phyloP scores from a whole-genome alignment of 2,797 vertebrate species.

The Phoeniculus purpureus region DNA sequence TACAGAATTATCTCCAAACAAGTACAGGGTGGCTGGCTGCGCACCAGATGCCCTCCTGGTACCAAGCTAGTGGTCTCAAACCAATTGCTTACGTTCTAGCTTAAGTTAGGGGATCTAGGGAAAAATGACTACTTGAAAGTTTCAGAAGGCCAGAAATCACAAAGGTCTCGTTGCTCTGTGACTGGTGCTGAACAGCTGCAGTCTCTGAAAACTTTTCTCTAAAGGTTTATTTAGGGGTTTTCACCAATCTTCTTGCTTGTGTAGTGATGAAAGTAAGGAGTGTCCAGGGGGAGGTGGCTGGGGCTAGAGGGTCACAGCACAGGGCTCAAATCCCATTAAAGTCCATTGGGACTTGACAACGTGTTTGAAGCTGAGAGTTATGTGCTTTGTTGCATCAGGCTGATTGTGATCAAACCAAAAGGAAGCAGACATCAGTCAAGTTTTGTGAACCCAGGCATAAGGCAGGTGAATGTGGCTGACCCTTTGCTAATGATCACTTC shows the following conservation, averaged over 20 bases:
- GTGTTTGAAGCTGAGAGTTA: neutral
- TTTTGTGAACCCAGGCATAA: slow-evolving; percentile 3
- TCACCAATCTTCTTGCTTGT: neutral
- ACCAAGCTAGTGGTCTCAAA: neutral
- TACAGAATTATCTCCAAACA: neutral
- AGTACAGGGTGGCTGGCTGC: neutral
- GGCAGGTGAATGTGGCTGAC: neutral
- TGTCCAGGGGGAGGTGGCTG: neutral
- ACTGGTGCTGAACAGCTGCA: neutral
- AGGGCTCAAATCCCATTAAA: neutral
- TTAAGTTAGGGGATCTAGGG: neutral
- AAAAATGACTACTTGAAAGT: neutral
- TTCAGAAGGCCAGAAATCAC: neutral
- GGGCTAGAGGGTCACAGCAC: neutral
- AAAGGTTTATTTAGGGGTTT: neutral
- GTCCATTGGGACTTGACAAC: neutral
- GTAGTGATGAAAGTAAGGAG: neutral
- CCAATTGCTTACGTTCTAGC: neutral
- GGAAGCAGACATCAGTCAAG: neutral
- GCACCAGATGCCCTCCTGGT: neutral
- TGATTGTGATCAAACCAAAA: neutral
- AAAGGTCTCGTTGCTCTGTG: neutral
- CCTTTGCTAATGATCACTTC: neutral
- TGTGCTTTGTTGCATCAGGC: neutral
- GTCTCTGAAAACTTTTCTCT: neutral